Percentiles rank a stretch among this genome's conserved stretches.
Conservation (phyloP, 2,113 vertebrate species). For the Megatriorchis doriae region DNA sequence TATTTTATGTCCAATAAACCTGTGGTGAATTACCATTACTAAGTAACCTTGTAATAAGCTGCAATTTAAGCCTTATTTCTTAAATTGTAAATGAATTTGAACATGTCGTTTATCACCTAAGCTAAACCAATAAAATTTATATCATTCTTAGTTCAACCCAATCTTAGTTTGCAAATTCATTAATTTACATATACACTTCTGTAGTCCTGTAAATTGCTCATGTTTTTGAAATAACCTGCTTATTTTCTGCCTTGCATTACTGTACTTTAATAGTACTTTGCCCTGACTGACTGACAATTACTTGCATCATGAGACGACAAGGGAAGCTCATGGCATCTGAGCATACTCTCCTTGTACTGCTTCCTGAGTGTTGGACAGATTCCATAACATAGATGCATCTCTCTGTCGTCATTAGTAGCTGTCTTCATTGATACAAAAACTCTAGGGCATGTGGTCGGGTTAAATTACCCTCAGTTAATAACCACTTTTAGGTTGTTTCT, state of each 20-base stretch:
- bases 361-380: neutral
- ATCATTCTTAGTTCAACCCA: neutral
- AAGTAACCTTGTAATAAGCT: neutral
- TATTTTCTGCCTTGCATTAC: neutral
- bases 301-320: neutral
- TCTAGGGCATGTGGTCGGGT: neutral
- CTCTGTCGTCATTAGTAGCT: neutral
- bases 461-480: conserved; percentile 5
- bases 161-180: neutral
- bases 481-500: neutral
- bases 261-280: neutral
- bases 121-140: neutral
- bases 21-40: neutral
- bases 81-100: neutral
- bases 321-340: neutral
- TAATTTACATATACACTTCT: neutral
- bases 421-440: neutral
- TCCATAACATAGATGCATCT: neutral
- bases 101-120: neutral
- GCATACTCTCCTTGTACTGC: neutral
- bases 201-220: neutral
- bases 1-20: neutral
- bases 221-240: neutral
- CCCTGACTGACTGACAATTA: neutral
- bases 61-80: neutral